phyloP scores from a whole-genome alignment of 1,140 invertebrate species.

The Calliphora vicina region DNA sequence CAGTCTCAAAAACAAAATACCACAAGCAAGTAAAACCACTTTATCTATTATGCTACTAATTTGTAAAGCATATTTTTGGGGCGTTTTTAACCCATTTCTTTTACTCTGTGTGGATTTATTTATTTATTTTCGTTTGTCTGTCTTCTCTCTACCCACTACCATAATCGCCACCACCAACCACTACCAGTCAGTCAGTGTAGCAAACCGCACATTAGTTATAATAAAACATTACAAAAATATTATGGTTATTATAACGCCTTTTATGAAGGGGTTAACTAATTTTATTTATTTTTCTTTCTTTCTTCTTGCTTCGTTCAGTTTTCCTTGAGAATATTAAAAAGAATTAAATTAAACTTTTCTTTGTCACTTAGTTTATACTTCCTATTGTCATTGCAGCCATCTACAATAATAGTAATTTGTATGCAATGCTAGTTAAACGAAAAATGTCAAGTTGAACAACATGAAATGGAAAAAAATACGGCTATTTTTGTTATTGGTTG shows the following conservation, averaged over 20 bases:
- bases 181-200: background rate
- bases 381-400: background rate
- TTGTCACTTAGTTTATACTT: slow-evolving; percentile 2
- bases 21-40: slow-evolving; percentile 24
- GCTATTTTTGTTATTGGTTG: background rate
- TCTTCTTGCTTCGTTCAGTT: background rate
- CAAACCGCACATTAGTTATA: background rate
- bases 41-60: slow-evolving; percentile 22
- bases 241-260: slow-evolving; percentile 32
- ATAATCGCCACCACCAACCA: background rate
- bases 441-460: background rate
- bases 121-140: background rate
- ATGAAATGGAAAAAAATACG: background rate
- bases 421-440: background rate
- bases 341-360: slow-evolving; percentile 28
- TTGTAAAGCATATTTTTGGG: background rate
- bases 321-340: background rate
- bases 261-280: background rate
- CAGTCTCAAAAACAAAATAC: background rate
- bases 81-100: slow-evolving; percentile 15
- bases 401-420: background rate
- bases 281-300: slow-evolving; percentile 3
- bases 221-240: slow-evolving; percentile 25
- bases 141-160: background rate
- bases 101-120: background rate